Evolutionary conservation across 2,113 vertebrate genomes (phyloP).

Genomic region (Athene cunicularia): DNA sequence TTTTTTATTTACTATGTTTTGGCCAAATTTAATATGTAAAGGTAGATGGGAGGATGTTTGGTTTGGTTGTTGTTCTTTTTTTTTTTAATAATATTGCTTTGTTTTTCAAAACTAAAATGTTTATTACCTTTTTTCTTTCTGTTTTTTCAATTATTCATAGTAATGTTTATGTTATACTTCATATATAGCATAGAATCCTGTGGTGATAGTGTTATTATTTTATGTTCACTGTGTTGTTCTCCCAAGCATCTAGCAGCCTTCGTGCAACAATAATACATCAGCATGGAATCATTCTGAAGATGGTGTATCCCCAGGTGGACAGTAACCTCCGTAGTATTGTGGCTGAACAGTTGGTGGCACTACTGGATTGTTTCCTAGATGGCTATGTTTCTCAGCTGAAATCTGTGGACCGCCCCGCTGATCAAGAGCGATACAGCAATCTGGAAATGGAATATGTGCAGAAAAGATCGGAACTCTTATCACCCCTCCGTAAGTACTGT

Average conservation of each 20-base stretch:
- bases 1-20: background rate
- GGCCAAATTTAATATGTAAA: background rate
- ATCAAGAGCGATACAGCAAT: slow-evolving; percentile 85
- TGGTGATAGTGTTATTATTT: background rate
- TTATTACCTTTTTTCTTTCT: background rate
- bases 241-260: slow-evolving; percentile 82
- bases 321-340: slow-evolving; percentile 83
- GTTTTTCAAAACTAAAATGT: background rate
- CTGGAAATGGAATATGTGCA: slow-evolving; percentile 92
- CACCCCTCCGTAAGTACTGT: slow-evolving; percentile 86
- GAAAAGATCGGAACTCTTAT: slow-evolving; percentile 85
- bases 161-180: background rate
- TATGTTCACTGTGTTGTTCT: background rate
- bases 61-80: background rate
- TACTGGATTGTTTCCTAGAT: slow-evolving; percentile 87
- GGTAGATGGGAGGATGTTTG: background rate
- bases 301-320: slow-evolving; percentile 89
- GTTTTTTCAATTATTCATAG: accelerated
- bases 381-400: slow-evolving; percentile 89
- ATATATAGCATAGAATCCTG: background rate
- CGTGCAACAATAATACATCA: slow-evolving; percentile 82
- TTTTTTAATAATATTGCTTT: background rate
- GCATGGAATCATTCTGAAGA: slow-evolving; percentile 84
- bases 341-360: slow-evolving; percentile 89
- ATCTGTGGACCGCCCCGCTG: slow-evolving; percentile 81